These are phyloP conservation scores for Melipona quadrifasciata DNA, from an alignment of 1,140 invertebrate species.

Conservation along the genomic window DNA sequence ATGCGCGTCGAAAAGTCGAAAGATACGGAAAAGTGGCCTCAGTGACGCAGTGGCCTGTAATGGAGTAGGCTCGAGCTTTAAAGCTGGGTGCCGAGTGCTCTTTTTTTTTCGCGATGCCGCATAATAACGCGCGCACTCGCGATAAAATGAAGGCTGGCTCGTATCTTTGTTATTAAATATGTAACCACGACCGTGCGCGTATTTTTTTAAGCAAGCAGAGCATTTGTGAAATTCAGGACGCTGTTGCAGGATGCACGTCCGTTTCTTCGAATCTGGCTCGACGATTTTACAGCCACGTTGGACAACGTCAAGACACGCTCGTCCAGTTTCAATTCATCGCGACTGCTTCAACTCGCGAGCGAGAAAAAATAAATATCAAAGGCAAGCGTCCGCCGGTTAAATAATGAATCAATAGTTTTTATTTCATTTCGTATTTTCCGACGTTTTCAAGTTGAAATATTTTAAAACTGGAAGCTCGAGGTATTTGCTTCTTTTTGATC, in stretches of 20 bases:
- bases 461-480: background rate
- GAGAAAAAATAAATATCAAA: background rate
- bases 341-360: too few species aligned
- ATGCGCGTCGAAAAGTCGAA: background rate
- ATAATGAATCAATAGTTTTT: background rate
- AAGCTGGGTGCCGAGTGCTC: background rate
- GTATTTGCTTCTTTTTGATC: background rate
- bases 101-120: slow-evolving; percentile 2
- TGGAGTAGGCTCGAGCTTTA: slow-evolving; percentile 26
- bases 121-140: background rate
- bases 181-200: background rate
- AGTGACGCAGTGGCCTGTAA: slow-evolving; percentile 29
- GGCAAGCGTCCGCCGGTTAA: too few species aligned
- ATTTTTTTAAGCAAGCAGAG: background rate
- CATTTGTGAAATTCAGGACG: background rate
- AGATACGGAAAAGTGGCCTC: slow-evolving; percentile 11
- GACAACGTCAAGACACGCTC: background rate
- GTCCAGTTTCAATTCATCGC: background rate
- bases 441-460: background rate
- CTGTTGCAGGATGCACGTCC: background rate
- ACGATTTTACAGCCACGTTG: background rate
- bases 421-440: background rate
- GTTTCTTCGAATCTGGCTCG: background rate
- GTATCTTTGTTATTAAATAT: slow-evolving; percentile 21
- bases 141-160: slow-evolving; percentile 3